Evolutionary conservation across 2,797 vertebrate species (phyloP), one percentile per base, ranked within the genome.

Genomic region (Macrochelys suwanniensis): DNA sequence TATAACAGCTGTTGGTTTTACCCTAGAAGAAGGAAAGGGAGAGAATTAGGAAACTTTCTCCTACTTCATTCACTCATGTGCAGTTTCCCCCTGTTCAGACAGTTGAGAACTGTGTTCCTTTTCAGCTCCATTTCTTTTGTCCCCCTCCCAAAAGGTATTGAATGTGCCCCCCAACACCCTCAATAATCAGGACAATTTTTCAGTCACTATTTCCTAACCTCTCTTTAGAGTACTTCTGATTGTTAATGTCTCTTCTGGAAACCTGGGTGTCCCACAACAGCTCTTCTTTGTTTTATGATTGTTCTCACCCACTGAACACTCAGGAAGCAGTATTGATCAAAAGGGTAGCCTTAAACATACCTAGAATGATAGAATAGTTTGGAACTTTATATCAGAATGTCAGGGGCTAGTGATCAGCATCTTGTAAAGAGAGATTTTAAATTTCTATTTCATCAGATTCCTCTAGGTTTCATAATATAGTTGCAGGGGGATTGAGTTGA

Each of bases 171-270:
- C 1, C 0, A n/a, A 77, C 65, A 65, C 61, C 85, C 81, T 86
- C 54, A 94, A 59, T 93, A 85, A 92, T 31, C n/a, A 33, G 49
- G 23, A 93, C 77, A 80, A 0, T 89, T 87, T 94, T 94, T 89
- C 79, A 85, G 3, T 93, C 45, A 2, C 57, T 84, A 0, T 93
- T 92, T 65, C 42, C 4, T 94, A 1, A 2, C 23, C 28, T 90
- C 17, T 92, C 77, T 95, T 80, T 81, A 88, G 61, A 96, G 88
- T 87, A 94, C 45, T 19, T 92, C 89, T 92, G 80, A 33, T 92
- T 95, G 81, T 85, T 2, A 89, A 1, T 79, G 21, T 15, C 2
- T 93, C 26, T 6, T 88, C 33, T 85, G 33, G 82, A 49, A 54
- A 28, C 56, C 50, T 85, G 33, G 28, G 11, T 1, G 85, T 92